Conservation (phyloP, 2,888 invertebrate species). For the Conops quadrifasciatus region DNA sequence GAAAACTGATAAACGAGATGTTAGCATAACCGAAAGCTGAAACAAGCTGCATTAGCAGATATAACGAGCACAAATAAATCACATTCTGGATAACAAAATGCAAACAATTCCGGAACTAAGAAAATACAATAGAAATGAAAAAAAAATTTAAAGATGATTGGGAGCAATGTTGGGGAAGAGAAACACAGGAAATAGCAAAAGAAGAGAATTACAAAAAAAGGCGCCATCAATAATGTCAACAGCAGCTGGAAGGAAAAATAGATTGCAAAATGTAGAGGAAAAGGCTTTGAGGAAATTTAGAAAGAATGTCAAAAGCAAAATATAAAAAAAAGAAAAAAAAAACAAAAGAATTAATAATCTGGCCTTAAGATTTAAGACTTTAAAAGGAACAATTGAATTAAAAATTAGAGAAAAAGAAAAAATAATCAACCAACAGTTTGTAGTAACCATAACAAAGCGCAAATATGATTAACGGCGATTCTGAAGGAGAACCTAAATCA, state of each 20-base stretch:
- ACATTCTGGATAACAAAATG: slow-evolving; percentile 10
- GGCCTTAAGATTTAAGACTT: too few species aligned
- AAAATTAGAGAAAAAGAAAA: too few species aligned
- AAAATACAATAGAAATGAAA: not conserved
- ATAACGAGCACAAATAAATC: not conserved
- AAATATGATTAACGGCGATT: too few species aligned
- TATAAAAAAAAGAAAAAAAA: slow-evolving; percentile 23
- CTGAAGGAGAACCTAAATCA: too few species aligned
- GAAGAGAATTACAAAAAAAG: not conserved
- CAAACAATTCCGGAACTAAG: not conserved
- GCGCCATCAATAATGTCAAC: slow-evolving; percentile 4
- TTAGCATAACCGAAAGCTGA: not conserved
- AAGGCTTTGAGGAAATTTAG: not conserved
- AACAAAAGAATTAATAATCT: too few species aligned
- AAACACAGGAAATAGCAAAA: not conserved
- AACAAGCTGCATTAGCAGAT: slow-evolving; percentile 9
- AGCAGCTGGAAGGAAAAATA: not conserved
- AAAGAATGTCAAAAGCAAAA: slow-evolving; percentile 7
- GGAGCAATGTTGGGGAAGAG: too few species aligned
- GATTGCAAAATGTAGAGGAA: not conserved
- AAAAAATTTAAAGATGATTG: not conserved
- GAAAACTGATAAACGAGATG: too few species aligned
- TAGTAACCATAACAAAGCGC: too few species aligned
- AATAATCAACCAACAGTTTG: too few species aligned
- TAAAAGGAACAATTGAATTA: too few species aligned